These are phyloP conservation scores for Numida meleagris DNA, from an alignment of 2,113 vertebrate species.

Conservation along the genomic window DNA sequence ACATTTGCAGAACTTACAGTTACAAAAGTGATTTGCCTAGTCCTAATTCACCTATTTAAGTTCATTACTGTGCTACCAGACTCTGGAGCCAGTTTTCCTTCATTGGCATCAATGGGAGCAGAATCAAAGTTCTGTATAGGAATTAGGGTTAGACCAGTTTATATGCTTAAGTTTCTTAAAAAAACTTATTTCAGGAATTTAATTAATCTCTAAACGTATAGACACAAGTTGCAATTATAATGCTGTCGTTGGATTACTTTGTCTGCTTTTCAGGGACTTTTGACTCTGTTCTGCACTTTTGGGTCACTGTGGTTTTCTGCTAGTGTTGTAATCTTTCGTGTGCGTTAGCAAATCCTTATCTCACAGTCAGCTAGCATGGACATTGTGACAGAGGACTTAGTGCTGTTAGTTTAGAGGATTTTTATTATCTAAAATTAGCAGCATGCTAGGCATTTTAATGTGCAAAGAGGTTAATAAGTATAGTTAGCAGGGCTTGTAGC, in stretches of 20 bases:
- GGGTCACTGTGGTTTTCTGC: constrained; percentile 20
- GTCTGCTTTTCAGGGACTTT: constrained; percentile 62
- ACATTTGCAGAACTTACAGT: constrained; percentile 54
- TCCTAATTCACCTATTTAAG: constrained; percentile 4
- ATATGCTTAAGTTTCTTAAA: neutral
- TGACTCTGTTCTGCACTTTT: constrained; percentile 19
- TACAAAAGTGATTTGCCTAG: constrained; percentile 52
- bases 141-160: neutral
- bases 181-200: neutral
- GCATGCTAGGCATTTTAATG: constrained; percentile 42
- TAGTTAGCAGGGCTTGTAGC: neutral
- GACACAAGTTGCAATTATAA: neutral
- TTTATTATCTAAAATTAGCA: constrained; percentile 61
- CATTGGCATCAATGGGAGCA: neutral
- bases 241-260: neutral
- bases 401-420: constrained; percentile 32
- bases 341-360: constrained; percentile 68
- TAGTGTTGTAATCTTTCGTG: constrained; percentile 62
- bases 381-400: constrained; percentile 55
- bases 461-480: constrained; percentile 35
- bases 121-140: neutral
- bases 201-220: neutral
- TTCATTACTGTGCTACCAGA: neutral
- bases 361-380: neutral
- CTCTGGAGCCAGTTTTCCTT: neutral